phyloP scores from a whole-genome alignment of 1,140 invertebrate species.

The Drosophila nebulosa region DNA sequence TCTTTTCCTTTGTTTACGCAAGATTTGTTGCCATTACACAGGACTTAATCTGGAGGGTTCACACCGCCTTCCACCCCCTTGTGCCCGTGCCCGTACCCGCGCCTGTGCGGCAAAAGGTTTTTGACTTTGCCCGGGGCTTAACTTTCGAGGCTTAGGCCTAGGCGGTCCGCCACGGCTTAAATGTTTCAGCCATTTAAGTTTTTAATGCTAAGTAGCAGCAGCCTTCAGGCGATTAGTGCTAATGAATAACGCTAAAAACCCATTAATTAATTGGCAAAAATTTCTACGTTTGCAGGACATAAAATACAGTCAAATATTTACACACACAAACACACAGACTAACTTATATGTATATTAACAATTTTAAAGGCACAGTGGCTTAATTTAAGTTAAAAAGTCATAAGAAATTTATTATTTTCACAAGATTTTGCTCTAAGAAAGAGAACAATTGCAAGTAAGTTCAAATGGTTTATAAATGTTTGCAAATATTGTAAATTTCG shows the following conservation, averaged over 20 bases:
- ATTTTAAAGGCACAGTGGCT: neutral
- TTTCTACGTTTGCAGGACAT: conserved; percentile 44
- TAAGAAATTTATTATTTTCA: too few relatives aligned
- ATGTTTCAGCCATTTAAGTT: conserved; percentile 5
- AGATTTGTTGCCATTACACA: conserved; percentile 75
- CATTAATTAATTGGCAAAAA: conserved; percentile 70
- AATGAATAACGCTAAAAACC: conserved; percentile 71
- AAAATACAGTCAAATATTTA: neutral
- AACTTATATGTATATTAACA: conserved; percentile 7
- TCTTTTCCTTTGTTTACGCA: conserved; percentile 72
- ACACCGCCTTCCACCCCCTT: conserved; percentile 42
- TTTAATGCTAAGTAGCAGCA: conserved; percentile 2
- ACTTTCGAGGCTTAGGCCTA: conserved; percentile 42
- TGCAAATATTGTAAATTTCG: too few relatives aligned
- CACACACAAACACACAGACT: conserved; percentile 8
- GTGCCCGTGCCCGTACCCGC: neutral
- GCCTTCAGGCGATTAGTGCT: conserved; percentile 56
- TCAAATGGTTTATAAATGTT: too few relatives aligned
- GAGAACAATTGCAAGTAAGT: too few relatives aligned
- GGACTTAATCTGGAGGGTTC: conserved; percentile 63
- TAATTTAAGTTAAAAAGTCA: neutral
- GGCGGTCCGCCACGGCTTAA: conserved; percentile 1
- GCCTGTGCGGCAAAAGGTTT: conserved; percentile 55
- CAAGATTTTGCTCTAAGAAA: too few relatives aligned
- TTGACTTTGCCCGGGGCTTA: conserved; percentile 56